Evolutionary conservation across 1,140 invertebrate species (phyloP).

Genomic region (Microplitis mediator): DNA sequence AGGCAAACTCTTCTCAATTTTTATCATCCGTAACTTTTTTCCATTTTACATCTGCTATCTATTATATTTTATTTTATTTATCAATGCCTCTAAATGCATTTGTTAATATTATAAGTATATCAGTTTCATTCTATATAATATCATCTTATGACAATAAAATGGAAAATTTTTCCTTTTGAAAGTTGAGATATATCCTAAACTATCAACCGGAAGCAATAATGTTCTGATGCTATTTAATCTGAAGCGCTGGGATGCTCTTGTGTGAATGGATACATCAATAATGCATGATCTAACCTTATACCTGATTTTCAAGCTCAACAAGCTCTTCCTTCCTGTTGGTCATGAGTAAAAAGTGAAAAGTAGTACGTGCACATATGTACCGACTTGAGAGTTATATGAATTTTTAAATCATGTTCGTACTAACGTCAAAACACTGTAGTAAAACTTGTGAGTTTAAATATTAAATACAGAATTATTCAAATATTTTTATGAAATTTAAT

Average conservation of each 20-base stretch:
- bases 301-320: constrained; percentile 46
- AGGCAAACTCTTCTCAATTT: constrained; percentile 1
- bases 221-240: constrained; percentile 7
- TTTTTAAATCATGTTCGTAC: constrained; percentile 21
- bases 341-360: neutral
- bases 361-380: neutral
- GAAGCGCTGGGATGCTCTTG: neutral
- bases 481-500: neutral
- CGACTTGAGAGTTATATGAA: constrained; percentile 5
- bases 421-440: neutral
- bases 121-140: neutral
- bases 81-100: neutral
- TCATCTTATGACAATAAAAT: neutral
- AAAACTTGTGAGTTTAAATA: neutral
- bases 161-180: neutral
- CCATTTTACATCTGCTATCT: constrained; percentile 13
- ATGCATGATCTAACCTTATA: constrained; percentile 47
- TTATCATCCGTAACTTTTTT: constrained; percentile 3
- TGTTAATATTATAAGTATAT: neutral
- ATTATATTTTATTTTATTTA: constrained; percentile 10
- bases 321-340: constrained; percentile 9
- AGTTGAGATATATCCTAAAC: neutral
- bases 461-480: neutral
- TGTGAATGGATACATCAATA: constrained; percentile 46
- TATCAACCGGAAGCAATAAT: neutral